Evolutionary conservation across 2,113 vertebrate species (phyloP).

Genomic region (Patagioenas fasciata): DNA sequence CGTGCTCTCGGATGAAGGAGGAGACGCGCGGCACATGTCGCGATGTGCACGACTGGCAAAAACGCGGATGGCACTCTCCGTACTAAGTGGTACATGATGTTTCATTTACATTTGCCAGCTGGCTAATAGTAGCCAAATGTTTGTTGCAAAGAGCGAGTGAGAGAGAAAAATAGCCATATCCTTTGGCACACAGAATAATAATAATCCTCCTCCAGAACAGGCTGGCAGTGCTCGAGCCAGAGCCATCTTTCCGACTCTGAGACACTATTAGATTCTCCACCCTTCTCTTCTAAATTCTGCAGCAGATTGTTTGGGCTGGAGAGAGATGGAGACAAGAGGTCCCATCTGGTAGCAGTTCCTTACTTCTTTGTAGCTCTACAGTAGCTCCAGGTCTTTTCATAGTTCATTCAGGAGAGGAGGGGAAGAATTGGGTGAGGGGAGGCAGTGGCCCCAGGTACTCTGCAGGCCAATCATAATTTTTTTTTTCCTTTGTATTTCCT

Average conservation of each 20-base stretch:
- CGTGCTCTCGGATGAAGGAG: neutral
- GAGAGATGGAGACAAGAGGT: conserved; percentile 81
- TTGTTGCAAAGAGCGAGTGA: conserved; percentile 63
- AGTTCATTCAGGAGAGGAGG: conserved; percentile 51
- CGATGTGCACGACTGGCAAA: conserved; percentile 17
- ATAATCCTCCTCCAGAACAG: conserved; percentile 75
- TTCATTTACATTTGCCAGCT: conserved; percentile 70
- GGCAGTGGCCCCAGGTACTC: neutral
- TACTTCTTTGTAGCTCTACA: conserved; percentile 76
- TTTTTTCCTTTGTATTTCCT: neutral
- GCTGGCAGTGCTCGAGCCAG: conserved; percentile 75
- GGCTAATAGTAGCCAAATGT: conserved; percentile 73
- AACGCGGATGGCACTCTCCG: neutral
- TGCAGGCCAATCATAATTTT: neutral
- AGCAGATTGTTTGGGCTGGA: conserved; percentile 85
- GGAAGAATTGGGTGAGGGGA: conserved; percentile 5
- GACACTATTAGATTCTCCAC: conserved; percentile 75
- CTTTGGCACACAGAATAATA: conserved; percentile 69
- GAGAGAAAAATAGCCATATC: conserved; percentile 63
- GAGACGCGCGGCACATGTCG: neutral
- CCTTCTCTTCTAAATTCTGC: conserved; percentile 79
- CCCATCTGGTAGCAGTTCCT: conserved; percentile 81
- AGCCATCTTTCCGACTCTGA: conserved; percentile 79
- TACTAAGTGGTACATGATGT: conserved; percentile 36
- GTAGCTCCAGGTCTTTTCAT: conserved; percentile 74